Conservation (phyloP, 2,113 vertebrate species). For the human (Homo sapiens) region DNA sequence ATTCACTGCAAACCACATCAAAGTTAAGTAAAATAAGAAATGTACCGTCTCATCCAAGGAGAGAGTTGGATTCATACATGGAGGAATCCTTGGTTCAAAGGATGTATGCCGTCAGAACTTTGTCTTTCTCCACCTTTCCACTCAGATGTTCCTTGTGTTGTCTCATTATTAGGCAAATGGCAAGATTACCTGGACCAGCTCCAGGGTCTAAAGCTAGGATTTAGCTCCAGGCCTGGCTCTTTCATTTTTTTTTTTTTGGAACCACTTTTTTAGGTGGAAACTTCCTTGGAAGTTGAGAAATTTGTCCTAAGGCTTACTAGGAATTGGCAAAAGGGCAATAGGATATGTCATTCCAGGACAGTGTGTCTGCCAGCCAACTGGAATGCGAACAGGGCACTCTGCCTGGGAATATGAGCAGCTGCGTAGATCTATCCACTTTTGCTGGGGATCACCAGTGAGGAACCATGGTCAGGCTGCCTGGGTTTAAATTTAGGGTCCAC, state of each 20-base stretch:
- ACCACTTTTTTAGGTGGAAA: not conserved
- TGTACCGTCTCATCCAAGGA: not conserved
- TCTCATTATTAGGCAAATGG: not conserved
- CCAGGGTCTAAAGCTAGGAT: not conserved
- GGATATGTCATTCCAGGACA: not conserved
- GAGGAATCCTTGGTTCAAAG: not conserved
- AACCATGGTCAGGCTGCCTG: not conserved
- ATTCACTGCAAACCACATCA: not conserved
- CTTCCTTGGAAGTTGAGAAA: not conserved
- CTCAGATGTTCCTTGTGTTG: not conserved
- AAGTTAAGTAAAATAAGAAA: not conserved
- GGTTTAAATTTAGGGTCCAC: not conserved
- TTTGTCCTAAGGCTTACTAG: not conserved
- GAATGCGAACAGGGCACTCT: rapidly evolving
- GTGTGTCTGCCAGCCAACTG: rapidly evolving
- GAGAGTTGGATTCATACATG: not conserved
- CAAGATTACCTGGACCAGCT: not conserved
- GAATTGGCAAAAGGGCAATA: not conserved
- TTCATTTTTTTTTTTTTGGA: not conserved
- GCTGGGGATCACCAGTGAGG: not conserved
- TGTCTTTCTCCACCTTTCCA: not conserved
- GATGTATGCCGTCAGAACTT: rapidly evolving
- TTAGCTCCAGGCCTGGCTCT: not conserved
- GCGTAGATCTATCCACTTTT: rapidly evolving
- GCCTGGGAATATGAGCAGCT: rapidly evolving